These are phyloP conservation scores for Sparus aurata DNA, from an alignment of 2,797 vertebrate genomes.

Conservation along the genomic window DNA sequence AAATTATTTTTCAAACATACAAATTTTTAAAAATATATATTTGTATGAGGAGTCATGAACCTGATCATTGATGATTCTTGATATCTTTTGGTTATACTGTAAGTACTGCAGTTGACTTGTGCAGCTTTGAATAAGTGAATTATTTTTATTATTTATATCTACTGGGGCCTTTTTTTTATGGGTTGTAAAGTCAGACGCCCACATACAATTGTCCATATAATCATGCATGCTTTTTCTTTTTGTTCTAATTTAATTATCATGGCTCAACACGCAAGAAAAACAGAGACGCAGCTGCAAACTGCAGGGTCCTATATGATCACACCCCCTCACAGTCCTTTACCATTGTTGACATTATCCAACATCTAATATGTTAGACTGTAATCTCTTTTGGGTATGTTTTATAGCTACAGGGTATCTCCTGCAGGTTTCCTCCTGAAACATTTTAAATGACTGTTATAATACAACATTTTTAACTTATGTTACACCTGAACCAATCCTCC, in stretches of 20 bases:
- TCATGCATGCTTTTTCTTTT: background rate
- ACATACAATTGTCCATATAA: no score
- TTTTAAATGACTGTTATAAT: background rate
- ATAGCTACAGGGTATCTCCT: background rate
- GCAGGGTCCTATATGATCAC: constrained; percentile 13
- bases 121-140: background rate
- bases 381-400: background rate
- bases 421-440: no score
- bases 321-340: background rate
- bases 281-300: constrained; percentile 38
- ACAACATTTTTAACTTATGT: background rate
- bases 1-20: background rate
- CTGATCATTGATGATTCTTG: background rate
- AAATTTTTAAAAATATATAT: background rate
- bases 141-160: background rate
- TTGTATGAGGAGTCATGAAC: background rate
- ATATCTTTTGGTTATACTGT: background rate
- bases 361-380: background rate
- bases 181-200: background rate
- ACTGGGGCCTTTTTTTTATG: background rate
- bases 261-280: background rate
- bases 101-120: background rate
- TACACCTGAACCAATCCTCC: background rate
- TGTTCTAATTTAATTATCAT: background rate
- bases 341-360: background rate